Base-by-base conservation (phyloP, 2,888 invertebrate genomes). In the Xestobium rufovillosum region DNA sequence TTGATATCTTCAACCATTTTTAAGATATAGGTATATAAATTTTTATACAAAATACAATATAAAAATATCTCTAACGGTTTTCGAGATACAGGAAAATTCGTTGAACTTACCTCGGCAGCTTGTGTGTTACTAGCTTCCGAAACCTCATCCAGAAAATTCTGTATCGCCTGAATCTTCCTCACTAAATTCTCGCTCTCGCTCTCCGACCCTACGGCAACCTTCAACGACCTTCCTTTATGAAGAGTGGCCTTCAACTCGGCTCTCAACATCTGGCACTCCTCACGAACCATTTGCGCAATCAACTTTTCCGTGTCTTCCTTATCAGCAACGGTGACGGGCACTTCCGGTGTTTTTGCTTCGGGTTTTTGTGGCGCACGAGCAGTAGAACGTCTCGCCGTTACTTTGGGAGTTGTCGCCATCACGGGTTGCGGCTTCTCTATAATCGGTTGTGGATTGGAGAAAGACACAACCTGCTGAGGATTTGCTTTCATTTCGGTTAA, bases 211-310 rank as follows among this genome's bases (percentile, higher is more conserved):
- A 78, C 70, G 56, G 71, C 68, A 2, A 67, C 61, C 41, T 75
- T 70, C 2, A 76, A 57, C 13, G 67, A 65, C 12, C 61, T 61
- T 0, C 75, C 72, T 39, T 74, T 72, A 9, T 68, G 60, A 45
- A 73, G 67, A 44, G 83, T 66, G 40, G 74, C 74, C 42, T 72
- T 71, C 13, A 85, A 52, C 51, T 85, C 83, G 44, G 67, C 63
- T 52, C 80, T 77, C 52, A 86, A 80, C 17, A 72, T 69, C 23
- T 71, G 67, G 2, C 80, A 75, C 63, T 82, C 80, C 41, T 78
- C 75, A 11, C 71, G 58, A 1, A 81, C 72, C 67, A 80, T 75
- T 45, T 73, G 70, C 30, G 69, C 72, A n/a, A 80, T 60, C 13
- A 72, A 58, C 14, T 44, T 44, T 10, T 55, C 51, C 10, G 53